phyloP scores from a whole-genome alignment of 2,888 invertebrate genomes.

The Busseola fusca region DNA sequence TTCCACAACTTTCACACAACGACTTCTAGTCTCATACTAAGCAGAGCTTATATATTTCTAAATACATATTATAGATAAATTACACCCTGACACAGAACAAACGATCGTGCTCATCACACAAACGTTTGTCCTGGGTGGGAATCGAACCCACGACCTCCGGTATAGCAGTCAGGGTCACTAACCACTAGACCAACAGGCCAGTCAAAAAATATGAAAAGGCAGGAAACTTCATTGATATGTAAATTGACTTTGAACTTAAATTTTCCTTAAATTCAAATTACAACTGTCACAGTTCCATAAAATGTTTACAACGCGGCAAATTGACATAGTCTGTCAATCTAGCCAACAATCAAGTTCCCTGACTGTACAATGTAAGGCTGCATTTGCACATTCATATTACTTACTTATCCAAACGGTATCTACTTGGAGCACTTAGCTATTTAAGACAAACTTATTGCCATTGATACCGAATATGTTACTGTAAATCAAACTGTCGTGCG shows the following conservation, averaged over 20 bases:
- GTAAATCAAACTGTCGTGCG: slow-evolving; percentile 79
- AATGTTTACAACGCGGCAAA: not conserved
- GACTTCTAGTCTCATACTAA: too few species aligned
- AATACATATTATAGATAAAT: too few species aligned
- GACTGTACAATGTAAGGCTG: slow-evolving; percentile 21
- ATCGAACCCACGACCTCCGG: too few species aligned
- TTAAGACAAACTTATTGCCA: slow-evolving; percentile 74
- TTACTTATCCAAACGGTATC: slow-evolving; percentile 52
- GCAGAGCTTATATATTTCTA: too few species aligned
- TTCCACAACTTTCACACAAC: too few species aligned
- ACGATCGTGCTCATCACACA: too few species aligned
- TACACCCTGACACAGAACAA: too few species aligned
- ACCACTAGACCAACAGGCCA: too few species aligned
- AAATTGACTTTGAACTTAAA: slow-evolving; percentile 6
- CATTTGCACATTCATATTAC: slow-evolving; percentile 55
- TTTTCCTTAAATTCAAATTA: not conserved
- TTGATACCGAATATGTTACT: slow-evolving; percentile 78
- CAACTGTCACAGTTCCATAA: not conserved
- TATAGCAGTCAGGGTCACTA: too few species aligned
- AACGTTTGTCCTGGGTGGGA: too few species aligned
- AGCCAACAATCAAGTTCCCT: slow-evolving; percentile 17
- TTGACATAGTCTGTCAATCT: slow-evolving; percentile 7
- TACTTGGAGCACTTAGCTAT: slow-evolving; percentile 65
- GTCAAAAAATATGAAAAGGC: not conserved
- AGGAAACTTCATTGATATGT: not conserved